Base-by-base conservation (phyloP, 2,888 invertebrate genomes). In the Stenotaenia linearis region DNA sequence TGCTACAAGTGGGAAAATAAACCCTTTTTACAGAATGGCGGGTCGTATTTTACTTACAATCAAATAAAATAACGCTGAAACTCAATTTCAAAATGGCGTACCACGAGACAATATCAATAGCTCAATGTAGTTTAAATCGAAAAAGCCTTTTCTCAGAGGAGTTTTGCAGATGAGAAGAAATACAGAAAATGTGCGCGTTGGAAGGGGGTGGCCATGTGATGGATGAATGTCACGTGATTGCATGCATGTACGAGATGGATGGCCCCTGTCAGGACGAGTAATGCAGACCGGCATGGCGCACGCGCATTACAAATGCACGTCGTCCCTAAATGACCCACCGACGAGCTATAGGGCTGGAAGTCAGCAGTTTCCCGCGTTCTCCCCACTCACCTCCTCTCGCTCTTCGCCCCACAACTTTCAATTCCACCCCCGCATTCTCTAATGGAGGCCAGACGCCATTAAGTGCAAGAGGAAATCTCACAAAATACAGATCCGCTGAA, bases 191-290 rank as follows among this genome's bases (percentile, higher is more conserved):
- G 69, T 69, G 69, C 10, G 69, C 28, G 69, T 25, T 25, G 69
- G 69, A 25, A n/a, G 69, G 69, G n/a, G 23, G 23, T 23, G 25
- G 28, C 69, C 69, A 69, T 15, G 69, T 69, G 69, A 69, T 69
- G 69, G 69, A 69, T 69, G 69, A 69, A 12, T 69, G 69, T 69
- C 69, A 69, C 69, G 69, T 69, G 69, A 69, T 69, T 69, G 69
- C 69, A 69, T 69, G 69, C 69, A 69, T 69, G 69, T 28, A 69
- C 69, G 69, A 69, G 69, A 69, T 69, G 69, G 69, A 69, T 69
- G 69, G 69, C 69, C 69, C 69, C 69, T 69, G 69, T 69, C 69
- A 69, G 69, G 69, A 69, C 69, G 69, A 69, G 69, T 69, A 69
- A 69, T 69, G 69, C 69, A 69, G 69, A 69, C 69, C 69, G 69